A percentile compares a stretch with the other conserved stretches of the same genome.
These are phyloP conservation scores for Tichodroma muraria DNA, from an alignment of 2,113 vertebrate genomes.

Conservation along the genomic window DNA sequence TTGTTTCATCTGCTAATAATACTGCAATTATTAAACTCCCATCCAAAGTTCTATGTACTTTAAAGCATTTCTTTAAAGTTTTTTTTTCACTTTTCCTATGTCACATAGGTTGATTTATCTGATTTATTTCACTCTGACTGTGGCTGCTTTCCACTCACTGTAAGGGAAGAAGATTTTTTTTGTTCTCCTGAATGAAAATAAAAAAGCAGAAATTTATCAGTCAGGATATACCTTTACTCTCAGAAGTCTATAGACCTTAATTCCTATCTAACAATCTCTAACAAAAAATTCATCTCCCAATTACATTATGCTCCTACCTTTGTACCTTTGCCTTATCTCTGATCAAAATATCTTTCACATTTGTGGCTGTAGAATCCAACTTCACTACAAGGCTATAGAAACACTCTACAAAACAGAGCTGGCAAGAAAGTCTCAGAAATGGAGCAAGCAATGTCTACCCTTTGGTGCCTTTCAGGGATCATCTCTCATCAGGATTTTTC, in stretches of 20 bases:
- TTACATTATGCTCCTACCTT: background rate
- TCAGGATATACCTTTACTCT: background rate
- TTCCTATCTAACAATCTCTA: background rate
- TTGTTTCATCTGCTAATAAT: background rate
- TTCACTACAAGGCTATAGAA: background rate
- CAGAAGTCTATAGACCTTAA: background rate
- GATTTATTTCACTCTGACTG: background rate
- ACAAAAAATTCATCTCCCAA: background rate
- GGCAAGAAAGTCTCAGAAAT: background rate
- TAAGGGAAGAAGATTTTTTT: background rate
- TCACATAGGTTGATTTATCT: background rate
- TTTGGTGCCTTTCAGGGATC: background rate
- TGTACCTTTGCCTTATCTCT: background rate
- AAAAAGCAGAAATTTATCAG: background rate
- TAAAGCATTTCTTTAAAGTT: background rate
- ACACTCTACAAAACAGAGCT: background rate
- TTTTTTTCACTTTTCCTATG: background rate
- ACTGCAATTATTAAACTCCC: background rate
- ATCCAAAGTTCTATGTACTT: background rate
- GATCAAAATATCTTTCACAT: background rate
- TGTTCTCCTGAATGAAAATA: background rate
- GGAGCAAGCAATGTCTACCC: background rate
- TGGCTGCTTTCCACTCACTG: background rate
- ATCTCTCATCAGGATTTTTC: background rate
- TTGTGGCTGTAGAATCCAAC: background rate